Percentiles rank a stretch among this genome's conserved stretches.
phyloP scores from a whole-genome alignment of 2,888 invertebrate species.

The Synergus laeviventris region DNA sequence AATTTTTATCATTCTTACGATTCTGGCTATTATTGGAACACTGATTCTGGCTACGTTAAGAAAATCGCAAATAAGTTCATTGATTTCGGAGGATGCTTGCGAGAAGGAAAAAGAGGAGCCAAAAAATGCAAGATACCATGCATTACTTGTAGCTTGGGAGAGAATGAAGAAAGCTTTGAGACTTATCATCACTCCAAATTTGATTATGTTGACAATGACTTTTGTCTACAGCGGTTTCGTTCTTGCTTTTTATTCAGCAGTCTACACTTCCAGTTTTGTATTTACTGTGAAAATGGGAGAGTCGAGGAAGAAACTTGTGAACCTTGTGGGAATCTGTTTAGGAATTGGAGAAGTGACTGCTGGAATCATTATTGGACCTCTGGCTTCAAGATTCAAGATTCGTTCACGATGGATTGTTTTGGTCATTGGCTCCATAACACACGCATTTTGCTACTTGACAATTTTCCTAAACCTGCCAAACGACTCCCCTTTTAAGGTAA shows the following conservation, averaged over 20 bases:
- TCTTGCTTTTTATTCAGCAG: constrained; percentile 96
- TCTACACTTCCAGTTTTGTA: constrained; percentile 95
- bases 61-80: constrained; percentile 75
- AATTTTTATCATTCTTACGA: constrained; percentile 89
- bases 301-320: constrained; percentile 90
- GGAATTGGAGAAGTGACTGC: constrained; percentile 96
- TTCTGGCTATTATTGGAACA: constrained; percentile 84
- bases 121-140: constrained; percentile 65
- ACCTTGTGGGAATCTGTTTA: constrained; percentile 95
- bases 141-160: constrained; percentile 71
- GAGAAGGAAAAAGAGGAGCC: constrained; percentile 76
- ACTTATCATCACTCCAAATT: constrained; percentile 88
- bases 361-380: constrained; percentile 92
- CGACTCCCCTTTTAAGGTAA: constrained; percentile 83
- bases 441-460: constrained; percentile 88
- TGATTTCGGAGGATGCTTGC: constrained; percentile 72
- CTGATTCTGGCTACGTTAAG: constrained; percentile 82
- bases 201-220: constrained; percentile 89
- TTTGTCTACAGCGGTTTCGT: constrained; percentile 96
- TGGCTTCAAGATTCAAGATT: constrained; percentile 82
- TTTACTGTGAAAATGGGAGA: constrained; percentile 88
- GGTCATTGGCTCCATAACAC: constrained; percentile 87
- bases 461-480: constrained; percentile 94
- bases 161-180: constrained; percentile 86
- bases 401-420: constrained; percentile 96